Evolutionary conservation across 2,888 invertebrate genomes (phyloP).

Genomic region (Epinotia bilunana): DNA sequence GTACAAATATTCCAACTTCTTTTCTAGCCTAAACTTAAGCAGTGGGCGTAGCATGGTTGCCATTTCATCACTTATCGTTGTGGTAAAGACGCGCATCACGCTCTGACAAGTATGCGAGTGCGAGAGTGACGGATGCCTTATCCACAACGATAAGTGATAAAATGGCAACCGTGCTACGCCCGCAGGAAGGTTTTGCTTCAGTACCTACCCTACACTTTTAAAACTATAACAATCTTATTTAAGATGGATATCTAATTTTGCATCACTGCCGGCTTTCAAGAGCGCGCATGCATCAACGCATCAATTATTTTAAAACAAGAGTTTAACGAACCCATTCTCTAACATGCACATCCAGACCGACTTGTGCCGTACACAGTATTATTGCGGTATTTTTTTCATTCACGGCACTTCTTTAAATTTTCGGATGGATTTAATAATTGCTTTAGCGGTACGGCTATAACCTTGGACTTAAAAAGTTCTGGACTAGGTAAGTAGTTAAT

Average conservation of each 20-base stretch:
- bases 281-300: conserved; percentile 20
- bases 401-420: not conserved
- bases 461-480: no score
- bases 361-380: conserved; percentile 25
- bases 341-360: conserved; percentile 39
- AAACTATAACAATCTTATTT: conserved; percentile 18
- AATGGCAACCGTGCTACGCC: no score
- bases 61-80: no score
- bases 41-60: no score
- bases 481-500: no score
- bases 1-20: not conserved
- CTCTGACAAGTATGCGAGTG: no score
- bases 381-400: conserved; percentile 15
- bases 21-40: not conserved
- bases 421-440: no score
- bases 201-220: not conserved
- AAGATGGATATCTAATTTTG: conserved; percentile 20
- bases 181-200: not conserved
- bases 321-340: conserved; percentile 40
- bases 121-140: no score
- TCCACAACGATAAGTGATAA: no score
- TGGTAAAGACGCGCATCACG: no score
- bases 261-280: conserved; percentile 31
- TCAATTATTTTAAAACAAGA: conserved; percentile 40
- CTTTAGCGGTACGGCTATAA: no score